Evolutionary conservation across 2,888 invertebrate genomes (phyloP).

Genomic region (Sussaba pulchella): DNA sequence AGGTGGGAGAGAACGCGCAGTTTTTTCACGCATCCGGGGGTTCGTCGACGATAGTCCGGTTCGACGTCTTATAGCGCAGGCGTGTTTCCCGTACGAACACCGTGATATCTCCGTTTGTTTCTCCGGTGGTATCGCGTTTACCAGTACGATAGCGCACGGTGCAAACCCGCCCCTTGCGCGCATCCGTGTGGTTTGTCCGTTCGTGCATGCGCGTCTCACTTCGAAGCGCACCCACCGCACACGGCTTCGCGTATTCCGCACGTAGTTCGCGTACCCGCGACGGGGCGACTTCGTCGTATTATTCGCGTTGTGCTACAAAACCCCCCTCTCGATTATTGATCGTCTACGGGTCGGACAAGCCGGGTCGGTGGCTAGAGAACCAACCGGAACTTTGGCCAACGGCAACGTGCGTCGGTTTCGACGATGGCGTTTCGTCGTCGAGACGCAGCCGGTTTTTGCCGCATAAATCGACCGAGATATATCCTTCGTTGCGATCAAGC

Average conservation of each 20-base stretch:
- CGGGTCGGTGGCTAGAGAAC: conserved; percentile 31
- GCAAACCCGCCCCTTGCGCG: conserved; percentile 11
- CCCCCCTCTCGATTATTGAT: conserved; percentile 59
- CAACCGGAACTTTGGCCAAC: conserved; percentile 5
- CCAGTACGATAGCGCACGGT: neutral
- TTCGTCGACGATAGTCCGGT: conserved; percentile 36
- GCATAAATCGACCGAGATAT: too few species aligned
- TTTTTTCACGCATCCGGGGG: conserved; percentile 54
- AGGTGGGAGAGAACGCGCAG: neutral
- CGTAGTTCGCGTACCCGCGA: neutral
- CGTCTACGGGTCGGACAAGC: conserved; percentile 45
- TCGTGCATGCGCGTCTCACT: conserved; percentile 41
- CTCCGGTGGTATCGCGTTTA: too few species aligned
- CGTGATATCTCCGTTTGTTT: neutral
- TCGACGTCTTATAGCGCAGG: conserved; percentile 53
- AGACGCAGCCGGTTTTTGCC: neutral
- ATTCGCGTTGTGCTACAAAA: conserved; percentile 33
- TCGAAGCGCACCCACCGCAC: conserved; percentile 14
- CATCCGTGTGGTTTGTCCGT: conserved; percentile 9
- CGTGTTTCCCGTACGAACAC: conserved; percentile 19
- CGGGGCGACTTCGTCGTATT: conserved; percentile 8
- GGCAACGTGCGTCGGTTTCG: conserved; percentile 15
- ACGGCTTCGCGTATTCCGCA: neutral
- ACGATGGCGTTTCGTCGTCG: neutral
- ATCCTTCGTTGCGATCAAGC: neutral